Conservation (phyloP, 2,888 invertebrate genomes). For the Pocota personata region DNA sequence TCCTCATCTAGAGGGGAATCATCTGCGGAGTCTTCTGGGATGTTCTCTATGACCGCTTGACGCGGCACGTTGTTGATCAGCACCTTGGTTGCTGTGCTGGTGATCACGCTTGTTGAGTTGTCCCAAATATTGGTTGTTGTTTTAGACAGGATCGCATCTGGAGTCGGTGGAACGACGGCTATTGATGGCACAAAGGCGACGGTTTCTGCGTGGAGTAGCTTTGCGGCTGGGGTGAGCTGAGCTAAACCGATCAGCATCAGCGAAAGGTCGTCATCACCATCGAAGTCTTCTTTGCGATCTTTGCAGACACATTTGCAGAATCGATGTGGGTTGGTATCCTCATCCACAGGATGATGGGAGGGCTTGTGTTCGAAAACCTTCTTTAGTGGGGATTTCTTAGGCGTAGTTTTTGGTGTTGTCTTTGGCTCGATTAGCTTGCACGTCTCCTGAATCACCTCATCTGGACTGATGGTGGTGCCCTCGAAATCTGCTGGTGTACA, state of each 20-base stretch:
- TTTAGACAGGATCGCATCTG: slow-evolving; percentile 84
- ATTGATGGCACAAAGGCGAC: slow-evolving; percentile 86
- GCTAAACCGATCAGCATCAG: slow-evolving; percentile 87
- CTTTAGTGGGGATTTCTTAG: slow-evolving; percentile 65
- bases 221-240: slow-evolving; percentile 84
- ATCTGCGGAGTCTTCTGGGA: slow-evolving; percentile 86
- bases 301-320: slow-evolving; percentile 78
- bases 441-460: slow-evolving; percentile 81
- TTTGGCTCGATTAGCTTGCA: slow-evolving; percentile 81
- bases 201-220: slow-evolving; percentile 83
- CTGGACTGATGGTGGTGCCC: slow-evolving; percentile 80
- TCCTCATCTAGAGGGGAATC: slow-evolving; percentile 89
- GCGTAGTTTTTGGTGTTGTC: slow-evolving; percentile 77
- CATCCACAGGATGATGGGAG: neutral
- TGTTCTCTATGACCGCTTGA: slow-evolving; percentile 81
- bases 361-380: neutral
- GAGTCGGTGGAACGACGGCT: slow-evolving; percentile 90
- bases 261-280: slow-evolving; percentile 86
- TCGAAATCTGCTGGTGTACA: slow-evolving; percentile 81
- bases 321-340: slow-evolving; percentile 72
- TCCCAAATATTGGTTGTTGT: slow-evolving; percentile 82
- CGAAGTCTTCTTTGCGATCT: slow-evolving; percentile 79
- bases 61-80: slow-evolving; percentile 76
- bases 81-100: slow-evolving; percentile 76
- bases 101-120: slow-evolving; percentile 75